These are phyloP conservation scores for Marronus borbonicus DNA, from an alignment of 2,888 invertebrate species.

Conservation along the genomic window DNA sequence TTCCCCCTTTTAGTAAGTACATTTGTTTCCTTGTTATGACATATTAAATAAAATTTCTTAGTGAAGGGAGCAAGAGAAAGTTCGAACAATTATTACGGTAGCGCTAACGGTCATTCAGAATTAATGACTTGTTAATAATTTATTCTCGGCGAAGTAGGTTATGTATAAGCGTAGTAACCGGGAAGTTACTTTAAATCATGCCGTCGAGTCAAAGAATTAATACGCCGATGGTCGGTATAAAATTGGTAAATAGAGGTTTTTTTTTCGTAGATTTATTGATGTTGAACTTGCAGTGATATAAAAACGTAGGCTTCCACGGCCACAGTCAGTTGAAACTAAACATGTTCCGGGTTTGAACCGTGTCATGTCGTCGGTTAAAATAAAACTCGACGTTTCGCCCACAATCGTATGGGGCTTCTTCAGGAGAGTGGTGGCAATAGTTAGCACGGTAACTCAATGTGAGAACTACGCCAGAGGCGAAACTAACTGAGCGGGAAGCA, in stretches of 20 bases:
- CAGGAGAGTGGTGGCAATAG: no score
- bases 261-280: no score
- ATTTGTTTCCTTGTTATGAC: conserved; percentile 42
- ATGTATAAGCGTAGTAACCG: not conserved
- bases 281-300: no score
- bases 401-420: no score
- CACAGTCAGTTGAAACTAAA: no score
- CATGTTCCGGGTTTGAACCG: no score
- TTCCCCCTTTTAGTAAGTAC: conserved; percentile 36
- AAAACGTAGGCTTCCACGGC: no score
- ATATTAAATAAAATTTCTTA: conserved; percentile 42
- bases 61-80: conserved; percentile 12
- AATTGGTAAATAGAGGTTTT: not conserved
- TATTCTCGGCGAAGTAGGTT: conserved; percentile 1
- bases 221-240: not conserved
- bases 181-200: conserved; percentile 5
- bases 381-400: no score
- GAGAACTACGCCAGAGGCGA: no score
- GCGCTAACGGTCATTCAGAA: conserved; percentile 33
- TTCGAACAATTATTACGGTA: conserved; percentile 30
- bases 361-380: no score
- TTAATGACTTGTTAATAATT: conserved; percentile 40
- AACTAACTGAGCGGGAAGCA: no score
- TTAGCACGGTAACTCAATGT: no score
- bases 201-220: not conserved